Evolutionary conservation across 2,113 vertebrate species (phyloP), one percentile per base, ranked within the genome.

Genomic region (Jacana jacana): DNA sequence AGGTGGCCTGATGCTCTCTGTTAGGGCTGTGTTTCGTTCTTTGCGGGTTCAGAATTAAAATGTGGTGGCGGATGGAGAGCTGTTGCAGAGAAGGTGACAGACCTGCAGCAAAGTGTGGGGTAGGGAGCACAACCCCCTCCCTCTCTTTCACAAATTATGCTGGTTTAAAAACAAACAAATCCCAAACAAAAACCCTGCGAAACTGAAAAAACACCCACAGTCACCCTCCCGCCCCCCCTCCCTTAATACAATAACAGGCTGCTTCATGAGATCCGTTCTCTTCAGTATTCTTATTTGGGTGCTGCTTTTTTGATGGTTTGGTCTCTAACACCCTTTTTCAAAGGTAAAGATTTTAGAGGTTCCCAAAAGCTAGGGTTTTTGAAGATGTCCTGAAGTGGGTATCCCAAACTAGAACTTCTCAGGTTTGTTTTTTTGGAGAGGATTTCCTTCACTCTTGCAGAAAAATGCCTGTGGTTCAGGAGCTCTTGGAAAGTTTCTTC

Each of bases 141-240:
- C 46, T 71, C 55, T 54, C 52, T 54, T 54, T 87, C 23, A 39
- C 18, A 64, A 75, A 20, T 84, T 35, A 48, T 64, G 75, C 30
- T 80, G 16, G 7, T 63, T 91, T 57, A 69, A 51, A 82, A 55
- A 13, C 10, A 55, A 48, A 30, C 2, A 22, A 35, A 49, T 20
- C 20, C 4, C 30, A 46, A 30, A 18, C 17, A 23, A 18, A 20
- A 11, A 2, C 1, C 42, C 24, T 13, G 9, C 13, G 28, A 31
- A 75, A 31, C 6, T 4, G 27, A 33, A 78, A 31, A 35, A 6
- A 2, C 14, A n/a, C 42, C 42, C 42, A 42, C 5, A 10, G 1
- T 2, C 6, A 8, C 3, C 10, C 7, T 48, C 30, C 17, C 6
- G 7, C 3, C 10, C 7, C 42, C 30, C 17, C 9, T 17, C 49